A percentile compares a stretch with the other conserved stretches of the same genome.
Conservation (phyloP, 2,113 vertebrate species). For the Emydocephalus ijimae region DNA sequence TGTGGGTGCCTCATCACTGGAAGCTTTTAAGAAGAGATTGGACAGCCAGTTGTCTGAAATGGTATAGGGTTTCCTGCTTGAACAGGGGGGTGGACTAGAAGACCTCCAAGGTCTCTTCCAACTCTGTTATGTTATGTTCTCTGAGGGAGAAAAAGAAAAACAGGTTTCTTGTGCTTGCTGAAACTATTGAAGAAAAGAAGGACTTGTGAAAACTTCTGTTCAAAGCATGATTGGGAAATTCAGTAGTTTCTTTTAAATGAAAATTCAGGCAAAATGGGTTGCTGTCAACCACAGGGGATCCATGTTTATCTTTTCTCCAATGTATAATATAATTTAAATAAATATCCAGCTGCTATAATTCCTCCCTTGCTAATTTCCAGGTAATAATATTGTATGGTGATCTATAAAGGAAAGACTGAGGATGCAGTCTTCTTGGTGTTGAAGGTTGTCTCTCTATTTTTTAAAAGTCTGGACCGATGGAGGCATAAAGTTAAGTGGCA, state of each 20-base stretch:
- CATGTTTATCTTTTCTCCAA: background rate
- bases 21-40: background rate
- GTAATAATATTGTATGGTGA: background rate
- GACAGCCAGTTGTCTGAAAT: background rate
- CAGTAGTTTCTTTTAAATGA: background rate
- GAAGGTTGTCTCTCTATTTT: background rate
- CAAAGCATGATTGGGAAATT: background rate
- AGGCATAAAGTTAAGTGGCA: too few relatives aligned
- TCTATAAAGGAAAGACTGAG: background rate
- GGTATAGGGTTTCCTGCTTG: accelerated
- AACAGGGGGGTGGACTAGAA: background rate
- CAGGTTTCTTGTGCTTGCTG: background rate
- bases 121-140: background rate
- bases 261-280: background rate
- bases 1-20: background rate
- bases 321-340: background rate
- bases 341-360: background rate
- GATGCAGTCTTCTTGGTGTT: background rate
- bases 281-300: background rate
- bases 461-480: background rate
- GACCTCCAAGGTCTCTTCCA: background rate
- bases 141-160: background rate
- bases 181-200: background rate
- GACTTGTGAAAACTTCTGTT: background rate
- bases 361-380: background rate